Evolutionary conservation across 2,113 vertebrate species (phyloP).

Genomic region (Gavialis gangeticus): DNA sequence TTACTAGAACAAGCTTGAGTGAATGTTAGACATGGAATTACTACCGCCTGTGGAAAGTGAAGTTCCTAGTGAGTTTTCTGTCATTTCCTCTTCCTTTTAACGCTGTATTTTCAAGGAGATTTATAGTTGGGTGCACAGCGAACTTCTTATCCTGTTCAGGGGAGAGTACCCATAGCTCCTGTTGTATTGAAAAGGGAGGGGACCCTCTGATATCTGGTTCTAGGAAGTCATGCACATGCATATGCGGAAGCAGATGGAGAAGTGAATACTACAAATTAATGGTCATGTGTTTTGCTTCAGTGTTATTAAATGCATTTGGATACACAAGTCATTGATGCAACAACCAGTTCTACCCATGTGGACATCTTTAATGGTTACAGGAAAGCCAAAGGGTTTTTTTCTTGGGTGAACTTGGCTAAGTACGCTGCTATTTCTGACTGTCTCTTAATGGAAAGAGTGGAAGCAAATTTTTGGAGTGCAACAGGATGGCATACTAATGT

Average conservation of each 20-base stretch:
- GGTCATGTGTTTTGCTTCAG: background rate
- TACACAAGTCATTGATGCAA: background rate
- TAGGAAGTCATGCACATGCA: background rate
- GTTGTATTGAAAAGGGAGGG: background rate
- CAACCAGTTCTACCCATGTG: constrained; percentile 5
- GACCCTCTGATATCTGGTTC: background rate
- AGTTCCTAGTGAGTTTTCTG: constrained; percentile 12
- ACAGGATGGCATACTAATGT: background rate
- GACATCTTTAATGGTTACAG: background rate
- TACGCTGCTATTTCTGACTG: too few species aligned
- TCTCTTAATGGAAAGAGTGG: background rate
- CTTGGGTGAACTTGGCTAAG: background rate
- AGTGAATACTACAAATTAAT: background rate
- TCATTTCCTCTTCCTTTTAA: background rate
- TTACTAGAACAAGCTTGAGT: background rate
- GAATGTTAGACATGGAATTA: background rate
- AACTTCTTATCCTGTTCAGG: background rate
- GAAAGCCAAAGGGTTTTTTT: background rate
- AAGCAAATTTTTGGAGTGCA: background rate
- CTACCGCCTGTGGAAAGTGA: background rate
- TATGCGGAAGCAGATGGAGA: background rate
- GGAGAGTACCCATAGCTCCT: background rate
- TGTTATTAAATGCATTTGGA: background rate
- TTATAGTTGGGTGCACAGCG: background rate
- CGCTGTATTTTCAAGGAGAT: background rate